Evolutionary conservation across 2,888 invertebrate genomes (phyloP), one percentile per base, ranked within the genome.

Genomic region (Eueremaeus valkanovi): DNA sequence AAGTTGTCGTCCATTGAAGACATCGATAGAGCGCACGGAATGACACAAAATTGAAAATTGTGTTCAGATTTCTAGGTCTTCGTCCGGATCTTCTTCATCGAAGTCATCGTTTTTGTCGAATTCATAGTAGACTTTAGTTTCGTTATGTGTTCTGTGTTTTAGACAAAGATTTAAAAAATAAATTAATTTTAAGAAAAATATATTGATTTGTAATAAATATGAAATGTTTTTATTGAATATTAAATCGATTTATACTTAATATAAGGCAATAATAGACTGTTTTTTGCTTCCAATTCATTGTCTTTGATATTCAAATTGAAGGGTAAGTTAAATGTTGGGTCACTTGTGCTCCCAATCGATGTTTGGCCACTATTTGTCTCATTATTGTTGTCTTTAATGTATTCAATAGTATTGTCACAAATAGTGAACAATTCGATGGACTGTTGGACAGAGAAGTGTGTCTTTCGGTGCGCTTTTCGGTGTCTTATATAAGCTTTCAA

Each of bases 271-370:
- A 88, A 85, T 49, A 89, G 82, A 79, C 87, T 86, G 77, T 86
- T 85, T 78, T 87, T 87, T 16, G 88, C 87, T 79, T 87, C 83
- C 79, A 87, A 87, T 74, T 89, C 89, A 75, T 85, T 84, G 78
- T 88, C 88, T 75, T 87, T 87, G 0, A 89, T 84, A 80, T 87
- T 87, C 79, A 90, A 87, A 83, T 87, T 89, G 81, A 89, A 89
- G 74, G 89, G 68, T 40, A 68, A 11, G 40, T 68, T 68, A 68
- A 40, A 24, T 24, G 68, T 68, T 21, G 68, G 68, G 13, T 68
- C 68, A 18, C 2, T 68, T 3, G 31, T 11, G 1, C 21, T 18
- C 21, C 21, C 33, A 31, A 36, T 42, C 1, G 58, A 21, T 11
- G 11, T 29, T 2, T 66, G 27, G 18, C 73, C 27, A 24, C 36